Evolutionary conservation across 2,113 vertebrate genomes (phyloP), one percentile per base, ranked within the genome.

Genomic region (Engraulis encrasicolus): DNA sequence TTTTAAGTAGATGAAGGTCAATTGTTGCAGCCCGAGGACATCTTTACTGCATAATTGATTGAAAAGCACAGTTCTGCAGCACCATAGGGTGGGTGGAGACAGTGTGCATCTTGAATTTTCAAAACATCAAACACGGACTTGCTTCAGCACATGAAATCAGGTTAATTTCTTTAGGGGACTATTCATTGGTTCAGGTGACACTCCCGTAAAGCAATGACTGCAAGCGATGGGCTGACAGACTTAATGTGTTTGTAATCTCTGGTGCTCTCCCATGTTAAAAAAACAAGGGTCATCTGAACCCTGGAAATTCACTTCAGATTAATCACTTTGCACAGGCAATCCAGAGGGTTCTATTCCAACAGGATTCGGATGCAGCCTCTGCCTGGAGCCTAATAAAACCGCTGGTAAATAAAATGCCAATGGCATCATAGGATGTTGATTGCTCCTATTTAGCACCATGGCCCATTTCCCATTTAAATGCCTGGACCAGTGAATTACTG

Each of bases 31-130:
- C 80, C 23, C 14, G 34, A 50, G 50, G 34, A 19, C 31, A 3
- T 6, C 38, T n/a, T 81, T 58, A 81, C 50, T 81, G 80, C 36
- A 36, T 20, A 40, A 81, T 81, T 74, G 66, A 74, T 74, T 74
- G 66, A 74, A 34, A 74, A 74, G 66, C 66, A 74, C 34, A 36
- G 11, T 27, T 74, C 66, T 15, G 6, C 58, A 23, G 4, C 66
- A 74, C 66, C 66, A 34, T 34, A 74, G 9, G 6, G 61, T 12
- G 66, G 66, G 66, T 15, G 66, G 66, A 74, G 66, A 45, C 14
- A 5, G 27, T 74, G 66, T 31, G 66, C 66, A 74, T 74, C 66
- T 74, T 74, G 34, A 74, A 15, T 74, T 23, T 34, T 74, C 31
- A 2, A 74, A n/a, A 74, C 23, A 34, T 74, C 66, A 74, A 74